Conservation (phyloP, 2,113 vertebrate genomes). For the Perca fluviatilis region DNA sequence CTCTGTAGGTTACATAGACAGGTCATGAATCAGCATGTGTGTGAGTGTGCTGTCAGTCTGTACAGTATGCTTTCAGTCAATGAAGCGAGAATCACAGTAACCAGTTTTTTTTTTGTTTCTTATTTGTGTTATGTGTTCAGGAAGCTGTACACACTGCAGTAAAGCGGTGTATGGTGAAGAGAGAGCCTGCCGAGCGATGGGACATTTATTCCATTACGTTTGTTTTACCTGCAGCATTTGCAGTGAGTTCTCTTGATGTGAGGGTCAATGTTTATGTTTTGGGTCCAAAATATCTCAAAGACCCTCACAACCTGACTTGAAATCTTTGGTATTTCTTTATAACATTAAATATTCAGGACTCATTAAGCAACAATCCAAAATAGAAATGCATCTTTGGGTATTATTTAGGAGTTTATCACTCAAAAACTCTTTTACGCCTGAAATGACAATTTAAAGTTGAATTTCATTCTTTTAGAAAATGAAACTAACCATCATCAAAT, state of each 20-base stretch:
- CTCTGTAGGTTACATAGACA: neutral
- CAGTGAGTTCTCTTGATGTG: slow-evolving; percentile 53
- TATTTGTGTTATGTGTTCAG: slow-evolving; percentile 37
- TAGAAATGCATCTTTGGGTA: neutral
- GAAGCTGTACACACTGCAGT: slow-evolving; percentile 63
- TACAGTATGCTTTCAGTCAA: neutral
- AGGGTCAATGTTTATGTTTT: neutral
- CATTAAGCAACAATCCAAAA: neutral
- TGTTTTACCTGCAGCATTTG: slow-evolving; percentile 77
- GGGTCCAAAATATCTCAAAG: neutral
- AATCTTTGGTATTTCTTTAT: neutral
- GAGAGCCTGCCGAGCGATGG: slow-evolving; percentile 69
- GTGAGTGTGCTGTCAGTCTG: neutral
- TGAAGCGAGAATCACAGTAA: neutral
- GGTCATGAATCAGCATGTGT: neutral
- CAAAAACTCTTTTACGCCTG: neutral
- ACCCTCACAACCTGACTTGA: neutral
- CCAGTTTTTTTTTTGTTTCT: neutral
- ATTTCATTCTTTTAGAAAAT: neutral
- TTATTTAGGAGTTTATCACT: neutral
- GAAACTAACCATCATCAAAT: neutral
- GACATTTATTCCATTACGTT: slow-evolving; percentile 64
- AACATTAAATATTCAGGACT: neutral
- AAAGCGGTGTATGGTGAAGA: slow-evolving; percentile 44
- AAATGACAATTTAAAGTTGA: neutral